Conservation (phyloP, 2,888 invertebrate genomes). For the Arge pagana region DNA sequence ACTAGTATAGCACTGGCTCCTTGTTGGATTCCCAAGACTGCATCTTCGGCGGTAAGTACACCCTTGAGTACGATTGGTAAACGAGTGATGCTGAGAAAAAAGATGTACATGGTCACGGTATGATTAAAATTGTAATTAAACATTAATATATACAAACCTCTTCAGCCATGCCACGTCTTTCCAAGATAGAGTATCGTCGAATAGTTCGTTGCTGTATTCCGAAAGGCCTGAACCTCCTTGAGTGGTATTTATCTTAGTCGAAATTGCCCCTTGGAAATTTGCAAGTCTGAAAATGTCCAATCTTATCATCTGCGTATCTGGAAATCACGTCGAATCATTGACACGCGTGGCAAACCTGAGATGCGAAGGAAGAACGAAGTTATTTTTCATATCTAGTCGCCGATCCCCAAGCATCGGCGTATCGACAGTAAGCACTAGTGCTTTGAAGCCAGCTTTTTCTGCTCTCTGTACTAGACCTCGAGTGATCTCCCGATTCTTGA, state of each 20-base stretch:
- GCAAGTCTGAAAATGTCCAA: slow-evolving; percentile 67
- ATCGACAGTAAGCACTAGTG: slow-evolving; percentile 86
- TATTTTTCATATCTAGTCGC: slow-evolving; percentile 80
- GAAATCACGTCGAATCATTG: background rate
- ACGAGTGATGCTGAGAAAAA: slow-evolving; percentile 71
- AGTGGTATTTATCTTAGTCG: slow-evolving; percentile 58
- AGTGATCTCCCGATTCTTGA: slow-evolving; percentile 77
- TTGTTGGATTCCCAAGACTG: slow-evolving; percentile 71
- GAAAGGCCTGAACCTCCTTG: slow-evolving; percentile 75
- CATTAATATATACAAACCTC: slow-evolving; percentile 56
- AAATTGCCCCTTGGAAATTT: slow-evolving; percentile 72
- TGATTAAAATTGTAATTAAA: background rate
- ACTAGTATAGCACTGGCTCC: slow-evolving; percentile 84
- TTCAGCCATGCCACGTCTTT: slow-evolving; percentile 85
- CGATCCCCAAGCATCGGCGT: slow-evolving; percentile 85
- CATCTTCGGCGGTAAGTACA: slow-evolving; percentile 84
- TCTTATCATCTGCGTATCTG: background rate
- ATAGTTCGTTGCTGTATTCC: slow-evolving; percentile 75
- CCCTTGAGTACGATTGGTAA: slow-evolving; percentile 88
- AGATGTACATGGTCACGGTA: background rate
- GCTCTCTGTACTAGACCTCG: slow-evolving; percentile 74
- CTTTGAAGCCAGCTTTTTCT: slow-evolving; percentile 83
- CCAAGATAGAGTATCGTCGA: slow-evolving; percentile 85
- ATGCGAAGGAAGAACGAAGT: slow-evolving; percentile 80
- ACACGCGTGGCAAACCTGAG: slow-evolving; percentile 67